Base-by-base conservation (phyloP, 2,888 invertebrate species). In the Nasonovia ribisnigri region DNA sequence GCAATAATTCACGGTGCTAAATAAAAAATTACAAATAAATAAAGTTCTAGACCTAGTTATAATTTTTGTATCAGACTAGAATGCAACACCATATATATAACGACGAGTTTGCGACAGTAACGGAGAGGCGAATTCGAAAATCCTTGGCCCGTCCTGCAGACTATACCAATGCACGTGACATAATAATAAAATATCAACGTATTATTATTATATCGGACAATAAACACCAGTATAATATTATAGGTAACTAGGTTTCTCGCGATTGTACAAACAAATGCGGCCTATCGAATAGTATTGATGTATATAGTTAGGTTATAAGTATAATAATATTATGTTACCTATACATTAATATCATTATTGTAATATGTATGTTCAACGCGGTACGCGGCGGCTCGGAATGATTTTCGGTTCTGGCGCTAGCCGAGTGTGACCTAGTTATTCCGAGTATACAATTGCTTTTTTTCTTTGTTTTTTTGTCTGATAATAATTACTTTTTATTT, bases 401-500 rank as follows among this genome's bases (percentile, higher is more conserved):
- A 92, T 88, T 88, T 88, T 88, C n/a, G 88, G 42, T 87, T 88
- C 46, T 48, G n/a, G 48, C 51, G 36, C 26, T 46, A 5, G 67
- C 48, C 20, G 57, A 43, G 77, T 77, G 84, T 89, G 92, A 93
- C 92, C 92, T 84, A 93, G 92, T 93, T 87, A 86, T 86, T 57
- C 29, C 84, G 54, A 93, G 92, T 24, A 43, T 46, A 93, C 89
- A 93, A 93, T 93, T 89, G 92, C 84, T 92, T 92, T 88, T 67
- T 60, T 46, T 90, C 46, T 86, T 86, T 86, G 46, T 84, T 91
- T 91, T 91, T 87, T 92, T 87, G 46, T 92, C 88, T 88, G 77
- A 92, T n/a, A 88, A 92, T 92, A 88, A 92, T 92, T 92, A 92
- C 92, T 88, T 92, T 88, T 92, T 60, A 36, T 92, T 92, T 88